phyloP scores from a whole-genome alignment of 2,797 vertebrate genomes.

The Acrocephalus scirpaceus region DNA sequence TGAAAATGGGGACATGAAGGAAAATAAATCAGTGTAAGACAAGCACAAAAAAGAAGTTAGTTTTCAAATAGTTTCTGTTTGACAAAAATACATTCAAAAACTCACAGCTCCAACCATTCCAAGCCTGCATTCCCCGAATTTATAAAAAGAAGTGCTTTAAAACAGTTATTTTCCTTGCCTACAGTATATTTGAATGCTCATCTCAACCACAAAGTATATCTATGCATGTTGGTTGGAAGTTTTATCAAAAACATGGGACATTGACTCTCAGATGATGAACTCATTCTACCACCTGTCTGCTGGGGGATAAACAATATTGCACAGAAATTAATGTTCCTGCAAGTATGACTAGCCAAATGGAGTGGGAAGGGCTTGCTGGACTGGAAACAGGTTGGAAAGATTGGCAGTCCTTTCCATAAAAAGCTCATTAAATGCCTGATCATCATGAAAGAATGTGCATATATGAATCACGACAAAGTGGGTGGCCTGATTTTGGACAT shows the following conservation, averaged over 20 bases:
- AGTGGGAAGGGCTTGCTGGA: neutral
- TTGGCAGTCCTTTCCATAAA: neutral
- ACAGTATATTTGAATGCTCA: neutral
- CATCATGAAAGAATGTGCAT: neutral
- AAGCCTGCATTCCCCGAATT: neutral
- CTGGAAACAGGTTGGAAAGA: neutral
- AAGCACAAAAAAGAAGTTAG: neutral
- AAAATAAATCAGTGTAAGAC: neutral
- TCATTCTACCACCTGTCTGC: neutral
- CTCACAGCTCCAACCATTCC: neutral
- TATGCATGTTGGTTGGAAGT: neutral
- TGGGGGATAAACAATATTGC: neutral
- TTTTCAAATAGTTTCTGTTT: neutral
- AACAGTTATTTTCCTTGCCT: neutral
- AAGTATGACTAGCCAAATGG: neutral
- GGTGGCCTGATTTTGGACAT: neutral
- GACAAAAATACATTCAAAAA: neutral
- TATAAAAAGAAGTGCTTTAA: neutral
- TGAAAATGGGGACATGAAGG: neutral
- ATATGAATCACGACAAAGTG: neutral
- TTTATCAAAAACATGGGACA: neutral
- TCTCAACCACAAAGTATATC: neutral
- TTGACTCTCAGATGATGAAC: neutral
- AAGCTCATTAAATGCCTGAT: neutral
- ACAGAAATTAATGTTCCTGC: neutral